Conservation (phyloP, 1,140 invertebrate species). For the Brachystomella parvula region DNA sequence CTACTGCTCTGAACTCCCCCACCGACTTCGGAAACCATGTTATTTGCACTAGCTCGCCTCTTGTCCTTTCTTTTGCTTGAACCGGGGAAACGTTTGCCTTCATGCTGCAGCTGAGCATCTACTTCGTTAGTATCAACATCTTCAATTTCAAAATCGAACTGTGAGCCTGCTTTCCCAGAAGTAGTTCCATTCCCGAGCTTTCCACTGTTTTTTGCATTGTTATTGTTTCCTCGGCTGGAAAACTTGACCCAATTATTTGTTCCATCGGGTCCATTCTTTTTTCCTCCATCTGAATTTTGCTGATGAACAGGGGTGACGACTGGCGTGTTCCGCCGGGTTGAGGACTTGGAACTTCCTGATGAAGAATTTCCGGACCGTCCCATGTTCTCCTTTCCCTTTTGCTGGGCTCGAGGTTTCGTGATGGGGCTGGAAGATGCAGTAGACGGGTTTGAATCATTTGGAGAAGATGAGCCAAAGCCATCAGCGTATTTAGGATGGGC, state of each 20-base stretch:
- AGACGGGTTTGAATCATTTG: conserved; percentile 20
- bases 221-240: not conserved
- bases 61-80: not conserved
- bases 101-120: not conserved
- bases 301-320: conserved; percentile 12
- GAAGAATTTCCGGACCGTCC: conserved; percentile 7
- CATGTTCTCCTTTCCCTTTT: conserved; percentile 15
- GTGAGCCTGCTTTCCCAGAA: conserved; percentile 12
- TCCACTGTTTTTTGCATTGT: conserved; percentile 7
- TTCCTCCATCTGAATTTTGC: not conserved
- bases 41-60: not conserved
- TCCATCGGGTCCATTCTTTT: not conserved
- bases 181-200: conserved; percentile 8
- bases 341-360: conserved; percentile 19
- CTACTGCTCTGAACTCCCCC: conserved; percentile 9
- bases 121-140: conserved; percentile 7
- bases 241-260: not conserved
- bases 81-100: not conserved
- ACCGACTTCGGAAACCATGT: not conserved
- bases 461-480: conserved; percentile 12
- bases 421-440: conserved; percentile 28
- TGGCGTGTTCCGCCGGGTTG: conserved; percentile 20
- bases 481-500: conserved; percentile 15
- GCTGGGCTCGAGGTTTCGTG: conserved; percentile 14
- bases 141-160: conserved; percentile 31